Evolutionary conservation across 2,888 invertebrate genomes (phyloP), one percentile per base, ranked within the genome.

Genomic region (Coremacera marginata): DNA sequence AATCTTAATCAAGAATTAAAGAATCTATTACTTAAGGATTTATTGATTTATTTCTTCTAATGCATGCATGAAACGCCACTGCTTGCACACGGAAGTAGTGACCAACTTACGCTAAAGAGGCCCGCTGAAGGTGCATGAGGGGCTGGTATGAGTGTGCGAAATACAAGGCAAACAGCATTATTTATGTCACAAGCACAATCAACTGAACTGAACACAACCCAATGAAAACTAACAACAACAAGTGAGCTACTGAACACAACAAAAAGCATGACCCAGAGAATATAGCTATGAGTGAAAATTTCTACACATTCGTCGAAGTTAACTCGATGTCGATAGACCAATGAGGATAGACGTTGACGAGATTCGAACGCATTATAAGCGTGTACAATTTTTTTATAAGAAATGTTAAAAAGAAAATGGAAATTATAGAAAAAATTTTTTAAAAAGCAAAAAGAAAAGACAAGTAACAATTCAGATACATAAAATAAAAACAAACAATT

Each of bases 301-400:
- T 75, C 52, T 19, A 72, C 60, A 76, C 79, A 79, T 77, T 79
- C 74, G 71, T 75, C 55, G 65, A 76, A 74, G 77, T 78, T 73
- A 68, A 74, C 72, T 78, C 79, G 74, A 31, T 70, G 79, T 52
- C 76, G 77, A 74, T 65, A 70, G 79, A 79, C 76, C 79, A 71
- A 31, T 70, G 79, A 44, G 74, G 77, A 74, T 65, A 70, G 79
- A 79, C 76, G 79, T 76, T 63, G 37, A 57, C 62, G 68, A 14
- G 11, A 25, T n/a, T 7, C 37, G 51, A 49, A 22, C 37, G 22
- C 44, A 37, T 11, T 4, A 52, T 3, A 49, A 51, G 34, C 71
- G 55, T 37, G 55, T 27, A 16, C 9, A 9, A 25, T 5, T 49
- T 68, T 51, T n/a, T 3, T 31, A n/a, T 14, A 11, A n/a, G 3